These are phyloP conservation scores for Chrysochloris asiatica DNA, from an alignment of 2,113 vertebrate genomes.

Conservation along the genomic window DNA sequence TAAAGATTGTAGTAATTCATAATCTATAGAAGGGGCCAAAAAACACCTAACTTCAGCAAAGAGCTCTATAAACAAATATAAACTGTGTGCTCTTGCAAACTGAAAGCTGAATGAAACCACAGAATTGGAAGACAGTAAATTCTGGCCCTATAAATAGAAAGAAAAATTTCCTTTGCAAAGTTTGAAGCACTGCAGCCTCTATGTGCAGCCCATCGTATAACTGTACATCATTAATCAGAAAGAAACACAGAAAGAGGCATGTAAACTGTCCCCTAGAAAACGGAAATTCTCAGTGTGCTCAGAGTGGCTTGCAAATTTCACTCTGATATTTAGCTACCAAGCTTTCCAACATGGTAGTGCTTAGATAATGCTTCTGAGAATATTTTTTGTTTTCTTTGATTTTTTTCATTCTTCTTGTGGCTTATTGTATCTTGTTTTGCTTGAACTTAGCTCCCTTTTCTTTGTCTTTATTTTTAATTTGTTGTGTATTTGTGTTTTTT, in stretches of 20 bases:
- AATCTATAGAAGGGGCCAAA: constrained; percentile 28
- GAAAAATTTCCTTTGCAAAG: constrained; percentile 36
- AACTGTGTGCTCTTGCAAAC: constrained; percentile 30
- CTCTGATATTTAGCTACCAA: constrained; percentile 53
- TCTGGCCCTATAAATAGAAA: constrained; percentile 69
- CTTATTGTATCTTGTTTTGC: neutral
- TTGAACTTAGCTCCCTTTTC: neutral
- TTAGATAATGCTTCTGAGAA: constrained; percentile 36
- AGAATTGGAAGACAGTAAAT: constrained; percentile 44
- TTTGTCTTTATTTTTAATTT: neutral
- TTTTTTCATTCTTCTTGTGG: constrained; percentile 37
- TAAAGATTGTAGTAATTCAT: neutral
- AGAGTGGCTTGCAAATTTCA: constrained; percentile 57
- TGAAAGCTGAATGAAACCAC: constrained; percentile 50
- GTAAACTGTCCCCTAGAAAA: constrained; percentile 52
- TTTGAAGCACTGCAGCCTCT: constrained; percentile 13
- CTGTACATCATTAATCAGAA: constrained; percentile 29
- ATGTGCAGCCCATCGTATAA: neutral
- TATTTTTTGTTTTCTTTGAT: constrained; percentile 16
- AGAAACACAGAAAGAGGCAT: neutral
- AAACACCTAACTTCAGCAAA: constrained; percentile 21
- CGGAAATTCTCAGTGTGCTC: constrained; percentile 53
- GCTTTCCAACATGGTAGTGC: constrained; percentile 25
- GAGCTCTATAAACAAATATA: constrained; percentile 7
- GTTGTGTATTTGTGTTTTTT: no score